Evolutionary conservation across 2,888 invertebrate species (phyloP).

Genomic region (Aphidoletes aphidimyza): DNA sequence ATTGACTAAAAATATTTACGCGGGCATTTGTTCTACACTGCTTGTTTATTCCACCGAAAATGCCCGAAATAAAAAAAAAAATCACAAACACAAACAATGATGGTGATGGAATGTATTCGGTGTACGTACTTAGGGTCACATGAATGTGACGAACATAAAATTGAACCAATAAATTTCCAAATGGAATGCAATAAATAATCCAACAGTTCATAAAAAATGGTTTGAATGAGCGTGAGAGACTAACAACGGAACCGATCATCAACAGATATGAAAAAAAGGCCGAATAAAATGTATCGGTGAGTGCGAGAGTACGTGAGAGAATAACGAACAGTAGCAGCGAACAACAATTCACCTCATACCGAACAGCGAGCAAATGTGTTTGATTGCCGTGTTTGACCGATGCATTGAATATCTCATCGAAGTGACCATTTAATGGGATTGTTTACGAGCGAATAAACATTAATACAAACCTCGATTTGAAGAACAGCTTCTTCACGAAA

Average conservation of each 20-base stretch:
- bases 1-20: no score
- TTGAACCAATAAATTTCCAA: not conserved
- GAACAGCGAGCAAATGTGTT: no score
- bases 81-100: not conserved
- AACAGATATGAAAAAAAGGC: not conserved
- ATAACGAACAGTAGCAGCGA: no score
- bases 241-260: not conserved
- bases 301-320: no score
- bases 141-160: not conserved
- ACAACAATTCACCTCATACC: no score
- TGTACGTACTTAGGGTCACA: not conserved
- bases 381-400: no score
- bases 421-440: no score
- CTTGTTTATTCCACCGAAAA: no score
- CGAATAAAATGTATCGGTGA: not conserved
- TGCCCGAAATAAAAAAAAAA: not conserved
- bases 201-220: not conserved
- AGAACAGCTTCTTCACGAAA: constrained; percentile 79
- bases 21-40: no score
- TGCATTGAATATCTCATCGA: no score
- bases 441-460: no score
- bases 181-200: constrained; percentile 15
- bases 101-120: not conserved
- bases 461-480: constrained; percentile 71
- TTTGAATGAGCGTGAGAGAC: not conserved